These are phyloP conservation scores for Sceloporus undulatus DNA, from an alignment of 2,113 vertebrate species.

Conservation along the genomic window DNA sequence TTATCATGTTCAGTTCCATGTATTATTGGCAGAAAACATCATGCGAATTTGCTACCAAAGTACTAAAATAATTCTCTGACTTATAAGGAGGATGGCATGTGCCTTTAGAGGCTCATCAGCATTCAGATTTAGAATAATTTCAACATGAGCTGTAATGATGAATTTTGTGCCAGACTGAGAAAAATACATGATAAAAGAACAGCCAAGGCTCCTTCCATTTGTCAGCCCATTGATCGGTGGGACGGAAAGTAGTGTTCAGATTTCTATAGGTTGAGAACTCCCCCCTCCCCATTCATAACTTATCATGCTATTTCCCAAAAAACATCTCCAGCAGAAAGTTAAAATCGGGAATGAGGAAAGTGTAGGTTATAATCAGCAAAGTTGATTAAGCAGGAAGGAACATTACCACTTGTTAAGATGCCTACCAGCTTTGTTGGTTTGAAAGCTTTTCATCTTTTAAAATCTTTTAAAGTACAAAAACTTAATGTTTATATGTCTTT, in stretches of 20 bases:
- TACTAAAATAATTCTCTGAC: background rate
- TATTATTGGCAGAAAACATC: slow-evolving; percentile 4
- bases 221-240: background rate
- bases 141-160: background rate
- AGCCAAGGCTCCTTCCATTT: background rate
- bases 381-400: background rate
- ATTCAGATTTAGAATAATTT: background rate
- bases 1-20: background rate
- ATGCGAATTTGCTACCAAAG: background rate
- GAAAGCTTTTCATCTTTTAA: background rate
- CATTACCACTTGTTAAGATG: background rate
- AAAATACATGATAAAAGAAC: background rate
- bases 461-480: background rate
- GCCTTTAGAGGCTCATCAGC: background rate
- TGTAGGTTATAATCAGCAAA: background rate
- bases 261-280: background rate
- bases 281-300: background rate
- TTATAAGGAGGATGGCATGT: background rate
- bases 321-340: background rate
- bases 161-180: background rate
- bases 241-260: background rate
- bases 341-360: background rate
- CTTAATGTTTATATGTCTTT: background rate
- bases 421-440: background rate
- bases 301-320: background rate